A percentile compares a stretch with the other conserved stretches of the same genome.
These are phyloP conservation scores for Myotis davidii DNA, from an alignment of 2,113 vertebrate species.

Conservation along the genomic window DNA sequence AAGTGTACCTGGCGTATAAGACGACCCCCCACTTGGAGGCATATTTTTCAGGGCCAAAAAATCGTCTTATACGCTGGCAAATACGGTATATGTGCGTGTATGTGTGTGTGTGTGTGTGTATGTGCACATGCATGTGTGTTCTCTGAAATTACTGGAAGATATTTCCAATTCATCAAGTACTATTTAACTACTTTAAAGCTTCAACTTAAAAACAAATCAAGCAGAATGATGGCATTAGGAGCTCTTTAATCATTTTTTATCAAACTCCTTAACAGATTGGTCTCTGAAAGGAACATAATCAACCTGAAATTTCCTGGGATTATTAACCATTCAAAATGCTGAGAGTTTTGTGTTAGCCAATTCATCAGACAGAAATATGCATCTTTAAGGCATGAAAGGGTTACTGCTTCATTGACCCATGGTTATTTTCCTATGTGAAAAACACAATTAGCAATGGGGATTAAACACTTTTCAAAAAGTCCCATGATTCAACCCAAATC, in stretches of 20 bases:
- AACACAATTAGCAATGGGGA: background rate
- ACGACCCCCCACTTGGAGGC: no score
- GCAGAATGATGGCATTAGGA: background rate
- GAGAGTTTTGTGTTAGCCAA: background rate
- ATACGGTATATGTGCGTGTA: background rate
- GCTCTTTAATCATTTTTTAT: background rate
- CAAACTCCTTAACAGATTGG: slow-evolving; percentile 26
- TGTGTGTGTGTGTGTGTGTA: no score
- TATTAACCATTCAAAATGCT: slow-evolving; percentile 18
- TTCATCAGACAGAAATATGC: slow-evolving; percentile 19
- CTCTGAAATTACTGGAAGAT: slow-evolving; percentile 16
- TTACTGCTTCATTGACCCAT: background rate
- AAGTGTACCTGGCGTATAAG: no score
- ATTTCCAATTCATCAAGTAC: slow-evolving; percentile 33
- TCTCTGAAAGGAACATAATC: background rate
- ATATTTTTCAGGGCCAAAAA: no score
- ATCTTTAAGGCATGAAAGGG: background rate
- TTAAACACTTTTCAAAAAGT: background rate
- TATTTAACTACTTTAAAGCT: slow-evolving; percentile 56
- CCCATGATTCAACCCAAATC: background rate
- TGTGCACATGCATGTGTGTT: background rate
- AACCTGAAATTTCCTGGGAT: slow-evolving; percentile 13
- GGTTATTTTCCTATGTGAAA: slow-evolving; percentile 38
- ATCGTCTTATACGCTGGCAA: no score
- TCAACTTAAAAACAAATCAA: slow-evolving; percentile 48